Conservation (phyloP, 2,797 vertebrate species). For the Silurus aristotelis region DNA sequence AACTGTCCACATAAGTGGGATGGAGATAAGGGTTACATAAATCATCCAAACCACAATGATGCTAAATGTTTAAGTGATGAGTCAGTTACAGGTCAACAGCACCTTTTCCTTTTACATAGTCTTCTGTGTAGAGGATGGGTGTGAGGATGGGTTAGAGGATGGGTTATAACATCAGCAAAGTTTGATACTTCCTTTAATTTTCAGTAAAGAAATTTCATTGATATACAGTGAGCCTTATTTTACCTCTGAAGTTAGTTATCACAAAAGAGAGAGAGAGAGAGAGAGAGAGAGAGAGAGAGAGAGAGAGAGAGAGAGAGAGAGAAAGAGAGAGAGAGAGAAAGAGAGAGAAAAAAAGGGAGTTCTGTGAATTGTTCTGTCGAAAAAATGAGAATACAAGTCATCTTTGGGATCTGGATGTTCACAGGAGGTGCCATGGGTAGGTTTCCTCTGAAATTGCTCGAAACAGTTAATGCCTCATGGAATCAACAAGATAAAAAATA, state of each 20-base stretch:
- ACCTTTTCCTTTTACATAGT: not conserved
- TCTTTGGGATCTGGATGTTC: not conserved
- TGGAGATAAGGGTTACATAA: not conserved
- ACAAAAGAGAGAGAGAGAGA: not conserved
- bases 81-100: conserved; percentile 2
- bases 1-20: not conserved
- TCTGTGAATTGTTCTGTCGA: not conserved
- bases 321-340: not conserved
- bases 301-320: too few species aligned
- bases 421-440: not conserved
- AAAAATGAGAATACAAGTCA: not conserved
- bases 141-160: too few species aligned
- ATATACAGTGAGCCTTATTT: not conserved
- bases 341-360: too few species aligned
- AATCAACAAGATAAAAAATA: not conserved
- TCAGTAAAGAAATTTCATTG: not conserved
- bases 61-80: not conserved
- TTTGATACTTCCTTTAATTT: not conserved
- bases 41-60: not conserved
- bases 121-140: not conserved
- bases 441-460: not conserved
- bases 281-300: not conserved
- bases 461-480: too few species aligned
- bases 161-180: not conserved
- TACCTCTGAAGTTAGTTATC: not conserved